phyloP scores from a whole-genome alignment of 2,113 vertebrate genomes.

The Prunella fulvescens region DNA sequence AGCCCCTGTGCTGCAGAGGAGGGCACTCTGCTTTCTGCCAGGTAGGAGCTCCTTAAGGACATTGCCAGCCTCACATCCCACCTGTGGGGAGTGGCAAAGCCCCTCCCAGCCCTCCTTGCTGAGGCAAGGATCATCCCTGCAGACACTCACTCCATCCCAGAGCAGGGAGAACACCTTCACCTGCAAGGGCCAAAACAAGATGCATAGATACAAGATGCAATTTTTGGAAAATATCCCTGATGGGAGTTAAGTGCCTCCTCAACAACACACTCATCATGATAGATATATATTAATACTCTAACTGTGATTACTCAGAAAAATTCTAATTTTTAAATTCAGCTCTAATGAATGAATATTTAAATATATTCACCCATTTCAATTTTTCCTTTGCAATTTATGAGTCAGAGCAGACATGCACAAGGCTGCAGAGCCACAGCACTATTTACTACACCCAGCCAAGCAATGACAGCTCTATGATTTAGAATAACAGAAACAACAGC shows the following conservation, averaged over 20 bases:
- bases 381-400: background rate
- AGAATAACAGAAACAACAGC: slow-evolving; percentile 40
- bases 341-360: slow-evolving; percentile 7
- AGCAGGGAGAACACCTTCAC: background rate
- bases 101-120: background rate
- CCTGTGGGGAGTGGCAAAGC: background rate
- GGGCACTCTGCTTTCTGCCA: background rate
- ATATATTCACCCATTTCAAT: background rate
- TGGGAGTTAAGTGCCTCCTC: background rate
- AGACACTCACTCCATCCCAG: background rate
- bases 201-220: background rate
- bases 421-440: background rate
- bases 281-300: background rate
- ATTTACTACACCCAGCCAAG: background rate
- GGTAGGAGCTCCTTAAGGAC: background rate
- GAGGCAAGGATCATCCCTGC: background rate
- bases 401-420: background rate
- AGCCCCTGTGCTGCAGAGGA: background rate
- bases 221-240: background rate
- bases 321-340: background rate
- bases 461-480: slow-evolving; percentile 16
- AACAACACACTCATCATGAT: background rate
- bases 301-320: background rate
- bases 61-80: background rate
- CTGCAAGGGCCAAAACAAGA: background rate